phyloP scores from a whole-genome alignment of 1,140 invertebrate species.

The Caenorhabditis briggsae region DNA sequence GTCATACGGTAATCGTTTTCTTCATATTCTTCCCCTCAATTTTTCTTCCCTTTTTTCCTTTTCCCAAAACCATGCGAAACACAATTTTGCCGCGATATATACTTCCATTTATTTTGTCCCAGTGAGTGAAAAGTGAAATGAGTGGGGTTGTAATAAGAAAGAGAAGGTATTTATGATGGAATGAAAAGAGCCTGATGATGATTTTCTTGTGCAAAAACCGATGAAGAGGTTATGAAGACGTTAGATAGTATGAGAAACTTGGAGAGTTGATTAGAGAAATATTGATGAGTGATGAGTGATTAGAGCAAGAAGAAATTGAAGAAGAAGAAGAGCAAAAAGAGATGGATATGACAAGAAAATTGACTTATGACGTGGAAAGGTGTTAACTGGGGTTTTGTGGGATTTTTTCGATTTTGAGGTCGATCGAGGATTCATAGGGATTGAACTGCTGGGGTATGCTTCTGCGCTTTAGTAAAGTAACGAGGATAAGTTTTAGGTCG shows the following conservation, averaged over 20 bases:
- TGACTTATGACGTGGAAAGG: constrained; percentile 7
- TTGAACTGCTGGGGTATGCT: too few relatives aligned
- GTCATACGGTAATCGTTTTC: constrained; percentile 33
- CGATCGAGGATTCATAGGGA: too few relatives aligned
- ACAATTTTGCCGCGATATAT: not conserved
- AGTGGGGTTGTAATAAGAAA: constrained; percentile 49
- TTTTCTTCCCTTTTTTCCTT: not conserved
- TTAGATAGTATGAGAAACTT: not conserved
- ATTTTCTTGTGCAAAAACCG: not conserved
- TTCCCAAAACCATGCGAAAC: not conserved
- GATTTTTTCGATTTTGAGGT: not conserved
- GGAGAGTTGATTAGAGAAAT: not conserved
- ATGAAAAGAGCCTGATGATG: too few relatives aligned
- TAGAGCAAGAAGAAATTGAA: not conserved
- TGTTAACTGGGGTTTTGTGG: not conserved
- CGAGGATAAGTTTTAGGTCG: too few relatives aligned
- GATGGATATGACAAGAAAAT: constrained; percentile 17
- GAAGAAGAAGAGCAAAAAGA: not conserved
- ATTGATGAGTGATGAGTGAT: constrained; percentile 44
- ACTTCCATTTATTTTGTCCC: constrained; percentile 5
- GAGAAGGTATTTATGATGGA: constrained; percentile 20
- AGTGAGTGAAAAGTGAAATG: not conserved
- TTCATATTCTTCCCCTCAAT: not conserved
- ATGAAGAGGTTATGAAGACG: constrained; percentile 6
- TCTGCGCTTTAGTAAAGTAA: too few relatives aligned